A percentile compares a stretch with the other conserved stretches of the same genome.
Conservation (phyloP, 2,113 vertebrate species). For the Brienomyrus brachyistius region DNA sequence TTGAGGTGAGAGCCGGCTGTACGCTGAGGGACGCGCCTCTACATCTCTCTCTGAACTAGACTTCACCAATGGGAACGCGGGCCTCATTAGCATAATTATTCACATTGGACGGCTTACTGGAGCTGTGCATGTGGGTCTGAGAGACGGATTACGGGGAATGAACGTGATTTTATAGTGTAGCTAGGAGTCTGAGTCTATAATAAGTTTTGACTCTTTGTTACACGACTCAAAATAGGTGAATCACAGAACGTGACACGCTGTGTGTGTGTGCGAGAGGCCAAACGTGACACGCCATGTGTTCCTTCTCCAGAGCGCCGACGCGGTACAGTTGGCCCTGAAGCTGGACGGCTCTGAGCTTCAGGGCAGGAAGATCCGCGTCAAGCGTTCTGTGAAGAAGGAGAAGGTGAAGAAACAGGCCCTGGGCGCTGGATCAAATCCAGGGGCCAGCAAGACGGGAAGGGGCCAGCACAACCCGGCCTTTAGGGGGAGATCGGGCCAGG, state of each 20-base stretch:
- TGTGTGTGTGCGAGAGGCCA: neutral
- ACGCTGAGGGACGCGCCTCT: neutral
- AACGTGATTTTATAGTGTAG: neutral
- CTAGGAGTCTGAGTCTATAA: neutral
- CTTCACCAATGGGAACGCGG: neutral
- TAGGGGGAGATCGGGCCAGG: slow-evolving; percentile 8
- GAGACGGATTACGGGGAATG: neutral
- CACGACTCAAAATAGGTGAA: neutral
- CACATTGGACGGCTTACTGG: neutral
- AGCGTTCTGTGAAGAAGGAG: slow-evolving; percentile 62
- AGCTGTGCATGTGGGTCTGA: neutral
- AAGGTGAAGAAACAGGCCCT: slow-evolving; percentile 30
- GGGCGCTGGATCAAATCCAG: neutral
- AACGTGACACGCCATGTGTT: neutral
- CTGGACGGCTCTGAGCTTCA: slow-evolving; percentile 70
- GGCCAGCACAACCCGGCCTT: slow-evolving; percentile 6
- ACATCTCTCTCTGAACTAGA: neutral
- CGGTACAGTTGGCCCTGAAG: slow-evolving; percentile 81
- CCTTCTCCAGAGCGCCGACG: slow-evolving; percentile 66
- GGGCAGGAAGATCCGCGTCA: slow-evolving; percentile 74
- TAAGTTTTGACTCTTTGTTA: neutral
- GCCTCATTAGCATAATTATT: neutral
- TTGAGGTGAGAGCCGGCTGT: slow-evolving; percentile 61
- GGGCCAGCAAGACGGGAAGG: neutral
- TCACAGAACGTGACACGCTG: no score